Conservation (phyloP, 2,888 invertebrate genomes). For the Euplagia quadripunctaria region DNA sequence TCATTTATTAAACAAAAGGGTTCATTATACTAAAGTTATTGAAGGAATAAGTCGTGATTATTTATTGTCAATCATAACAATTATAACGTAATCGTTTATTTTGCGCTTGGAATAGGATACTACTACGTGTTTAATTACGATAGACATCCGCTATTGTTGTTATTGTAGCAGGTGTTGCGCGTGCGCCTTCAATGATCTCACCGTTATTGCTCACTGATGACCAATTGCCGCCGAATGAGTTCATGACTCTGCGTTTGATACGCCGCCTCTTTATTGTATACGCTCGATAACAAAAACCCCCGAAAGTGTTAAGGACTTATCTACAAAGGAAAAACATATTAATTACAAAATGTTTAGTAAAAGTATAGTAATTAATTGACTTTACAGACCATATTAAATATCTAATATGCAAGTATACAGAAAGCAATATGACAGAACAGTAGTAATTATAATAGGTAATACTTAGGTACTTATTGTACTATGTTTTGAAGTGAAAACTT, state of each 20-base stretch:
- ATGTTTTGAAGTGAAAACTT: no score
- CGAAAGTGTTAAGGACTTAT: neutral
- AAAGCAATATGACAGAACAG: neutral
- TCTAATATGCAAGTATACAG: neutral
- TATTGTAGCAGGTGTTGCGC: constrained; percentile 63
- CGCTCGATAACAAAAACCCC: neutral
- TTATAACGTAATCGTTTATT: constrained; percentile 55
- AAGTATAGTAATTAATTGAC: neutral
- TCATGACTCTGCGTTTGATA: constrained; percentile 65
- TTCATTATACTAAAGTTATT: constrained; percentile 16
- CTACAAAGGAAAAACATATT: neutral
- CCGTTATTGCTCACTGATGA: constrained; percentile 81
- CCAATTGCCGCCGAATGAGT: constrained; percentile 74
- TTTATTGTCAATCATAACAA: constrained; percentile 44
- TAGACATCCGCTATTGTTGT: constrained; percentile 65
- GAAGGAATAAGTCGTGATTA: constrained; percentile 22
- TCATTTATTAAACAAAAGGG: constrained; percentile 3
- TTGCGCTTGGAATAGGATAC: constrained; percentile 52
- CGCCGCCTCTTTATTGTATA: constrained; percentile 50
- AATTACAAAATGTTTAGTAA: neutral
- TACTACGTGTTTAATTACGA: constrained; percentile 55
- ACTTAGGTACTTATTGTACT: no score
- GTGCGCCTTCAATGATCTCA: constrained; percentile 76
- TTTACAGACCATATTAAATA: neutral
- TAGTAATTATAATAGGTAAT: neutral